Evolutionary conservation across 2,113 vertebrate species (phyloP).

Genomic region (Gymnobelideus leadbeateri): DNA sequence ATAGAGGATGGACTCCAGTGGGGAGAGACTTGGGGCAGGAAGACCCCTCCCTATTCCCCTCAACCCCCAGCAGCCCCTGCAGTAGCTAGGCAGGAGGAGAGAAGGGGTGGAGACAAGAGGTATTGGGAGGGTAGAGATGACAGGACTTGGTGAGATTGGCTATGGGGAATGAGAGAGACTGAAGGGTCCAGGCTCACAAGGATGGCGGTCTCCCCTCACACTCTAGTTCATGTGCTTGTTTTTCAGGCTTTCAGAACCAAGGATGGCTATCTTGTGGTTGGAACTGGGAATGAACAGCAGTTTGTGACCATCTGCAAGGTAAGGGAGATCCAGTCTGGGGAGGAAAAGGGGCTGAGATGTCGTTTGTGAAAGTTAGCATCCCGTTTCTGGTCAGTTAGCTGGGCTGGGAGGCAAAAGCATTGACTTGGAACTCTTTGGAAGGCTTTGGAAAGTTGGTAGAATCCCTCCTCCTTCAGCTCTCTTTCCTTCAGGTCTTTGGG

Average conservation of each 20-base stretch:
- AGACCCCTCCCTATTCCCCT: too few relatives aligned
- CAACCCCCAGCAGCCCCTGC: not conserved
- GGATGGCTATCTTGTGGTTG: constrained; percentile 93
- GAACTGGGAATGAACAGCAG: constrained; percentile 93
- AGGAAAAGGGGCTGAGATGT: not conserved
- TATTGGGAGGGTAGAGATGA: not conserved
- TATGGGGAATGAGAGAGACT: not conserved
- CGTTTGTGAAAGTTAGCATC: not conserved
- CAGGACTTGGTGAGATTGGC: not conserved
- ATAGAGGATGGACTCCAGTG: not conserved
- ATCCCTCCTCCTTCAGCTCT: accelerated
- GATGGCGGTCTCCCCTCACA: not conserved
- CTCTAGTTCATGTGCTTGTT: constrained; percentile 45
- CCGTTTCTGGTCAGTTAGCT: not conserved
- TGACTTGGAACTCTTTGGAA: not conserved
- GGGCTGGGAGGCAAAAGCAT: not conserved
- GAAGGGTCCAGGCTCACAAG: not conserved
- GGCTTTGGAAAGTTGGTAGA: not conserved
- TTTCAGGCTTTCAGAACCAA: constrained; percentile 93
- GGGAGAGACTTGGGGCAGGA: not conserved
- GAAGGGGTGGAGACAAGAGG: not conserved
- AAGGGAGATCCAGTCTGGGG: constrained; percentile 45
- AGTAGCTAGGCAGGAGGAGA: not conserved
- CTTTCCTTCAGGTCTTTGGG: not conserved
- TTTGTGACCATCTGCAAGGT: constrained; percentile 93